Conservation (phyloP, 1,140 invertebrate genomes). For the Drosophila pseudoobscura region DNA sequence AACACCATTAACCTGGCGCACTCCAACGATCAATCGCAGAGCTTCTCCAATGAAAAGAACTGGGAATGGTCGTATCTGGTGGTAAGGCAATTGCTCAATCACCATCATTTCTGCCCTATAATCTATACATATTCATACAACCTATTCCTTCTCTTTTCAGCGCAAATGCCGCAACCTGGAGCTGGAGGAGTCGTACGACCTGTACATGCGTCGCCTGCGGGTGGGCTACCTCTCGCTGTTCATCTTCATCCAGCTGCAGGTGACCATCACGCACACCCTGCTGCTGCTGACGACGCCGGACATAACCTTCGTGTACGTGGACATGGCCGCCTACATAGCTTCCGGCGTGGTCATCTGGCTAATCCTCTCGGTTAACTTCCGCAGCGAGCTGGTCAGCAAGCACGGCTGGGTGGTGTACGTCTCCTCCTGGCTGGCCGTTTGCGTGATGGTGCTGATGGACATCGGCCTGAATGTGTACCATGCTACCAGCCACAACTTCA, state of each 20-base stretch:
- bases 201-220: conserved; percentile 90
- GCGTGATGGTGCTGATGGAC: conserved; percentile 84
- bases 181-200: conserved; percentile 88
- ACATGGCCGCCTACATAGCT: conserved; percentile 83
- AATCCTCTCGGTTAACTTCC: conserved; percentile 84
- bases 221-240: conserved; percentile 91
- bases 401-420: conserved; percentile 84
- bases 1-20: conserved; percentile 47
- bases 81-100: conserved; percentile 75
- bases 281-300: conserved; percentile 84
- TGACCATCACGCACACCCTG: conserved; percentile 86
- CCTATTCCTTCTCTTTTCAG: conserved; percentile 48
- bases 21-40: conserved; percentile 46
- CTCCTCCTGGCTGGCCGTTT: conserved; percentile 84
- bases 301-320: conserved; percentile 73
- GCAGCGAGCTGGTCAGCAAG: conserved; percentile 83
- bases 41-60: conserved; percentile 80
- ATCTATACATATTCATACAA: background rate
- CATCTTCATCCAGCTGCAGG: conserved; percentile 87
- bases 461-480: conserved; percentile 85
- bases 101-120: background rate
- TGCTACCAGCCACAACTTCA: conserved; percentile 74
- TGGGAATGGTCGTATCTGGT: conserved; percentile 86
- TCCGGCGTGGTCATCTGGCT: conserved; percentile 84
- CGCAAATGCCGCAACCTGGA: conserved; percentile 89